phyloP scores from a whole-genome alignment of 2,888 invertebrate species.

The Stenolophus ochropezus region DNA sequence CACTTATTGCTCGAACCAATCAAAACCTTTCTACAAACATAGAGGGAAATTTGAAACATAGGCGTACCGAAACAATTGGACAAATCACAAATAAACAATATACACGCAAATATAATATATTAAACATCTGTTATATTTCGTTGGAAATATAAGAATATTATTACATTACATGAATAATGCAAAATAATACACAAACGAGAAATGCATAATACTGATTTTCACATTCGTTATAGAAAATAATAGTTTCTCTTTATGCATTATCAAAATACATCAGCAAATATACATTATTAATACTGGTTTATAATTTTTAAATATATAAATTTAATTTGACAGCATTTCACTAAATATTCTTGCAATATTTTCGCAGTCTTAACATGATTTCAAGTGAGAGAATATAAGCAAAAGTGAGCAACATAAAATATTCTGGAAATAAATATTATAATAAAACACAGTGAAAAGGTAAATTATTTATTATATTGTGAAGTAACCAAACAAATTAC shows the following conservation, averaged over 20 bases:
- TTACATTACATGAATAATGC: neutral
- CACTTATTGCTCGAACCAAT: conserved; percentile 20
- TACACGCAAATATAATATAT: neutral
- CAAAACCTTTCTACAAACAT: neutral
- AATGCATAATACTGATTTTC: neutral
- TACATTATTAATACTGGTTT: no score
- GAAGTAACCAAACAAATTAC: conserved; percentile 61
- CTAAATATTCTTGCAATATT: neutral
- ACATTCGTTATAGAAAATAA: neutral
- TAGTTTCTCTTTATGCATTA: neutral
- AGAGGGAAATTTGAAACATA: conserved; percentile 50
- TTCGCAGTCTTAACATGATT: neutral
- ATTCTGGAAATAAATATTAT: neutral
- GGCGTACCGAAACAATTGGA: conserved; percentile 11
- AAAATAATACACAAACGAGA: neutral
- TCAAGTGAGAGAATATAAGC: neutral
- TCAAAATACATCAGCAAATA: neutral
- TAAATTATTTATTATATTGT: conserved; percentile 60
- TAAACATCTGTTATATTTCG: neutral
- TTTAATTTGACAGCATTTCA: neutral
- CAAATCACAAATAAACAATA: neutral
- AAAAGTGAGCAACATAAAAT: neutral
- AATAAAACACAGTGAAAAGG: conserved; percentile 9
- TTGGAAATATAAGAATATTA: neutral
- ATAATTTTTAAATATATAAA: neutral